These are phyloP conservation scores for Diadegma fenestrale DNA, from an alignment of 2,888 invertebrate species.

Conservation along the genomic window DNA sequence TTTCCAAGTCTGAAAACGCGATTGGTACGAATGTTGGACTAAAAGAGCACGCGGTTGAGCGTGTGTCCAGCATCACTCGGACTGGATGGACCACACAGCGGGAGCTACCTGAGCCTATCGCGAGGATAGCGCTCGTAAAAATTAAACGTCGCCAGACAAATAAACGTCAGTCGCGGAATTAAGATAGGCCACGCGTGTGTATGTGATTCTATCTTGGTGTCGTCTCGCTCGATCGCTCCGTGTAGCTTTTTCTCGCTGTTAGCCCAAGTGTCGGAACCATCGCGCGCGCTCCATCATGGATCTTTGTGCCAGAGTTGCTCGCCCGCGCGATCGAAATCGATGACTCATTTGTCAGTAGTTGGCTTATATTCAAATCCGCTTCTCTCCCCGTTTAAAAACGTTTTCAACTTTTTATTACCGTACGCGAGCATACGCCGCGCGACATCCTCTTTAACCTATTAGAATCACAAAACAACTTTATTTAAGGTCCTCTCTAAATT, in stretches of 20 bases:
- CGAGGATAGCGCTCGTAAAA: conserved; percentile 83
- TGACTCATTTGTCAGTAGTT: conserved; percentile 26
- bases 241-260: conserved; percentile 66
- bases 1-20: conserved; percentile 3
- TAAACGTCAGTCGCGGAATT: conserved; percentile 83
- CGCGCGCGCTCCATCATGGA: background rate
- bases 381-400: background rate
- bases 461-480: too few species aligned
- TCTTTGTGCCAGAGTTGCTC: conserved; percentile 33
- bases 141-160: conserved; percentile 84
- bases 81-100: conserved; percentile 81
- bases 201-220: conserved; percentile 23
- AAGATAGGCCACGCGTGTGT: conserved; percentile 78
- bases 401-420: background rate
- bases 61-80: conserved; percentile 53
- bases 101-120: conserved; percentile 83
- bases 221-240: background rate
- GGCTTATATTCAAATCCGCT: conserved; percentile 13
- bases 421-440: too few species aligned
- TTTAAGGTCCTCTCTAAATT: too few species aligned
- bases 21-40: conserved; percentile 41
- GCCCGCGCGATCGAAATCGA: conserved; percentile 10
- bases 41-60: conserved; percentile 22
- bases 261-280: conserved; percentile 46
- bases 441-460: too few species aligned